Evolutionary conservation across 2,888 invertebrate genomes (phyloP), one percentile per base, ranked within the genome.

Genomic region (Aphelenchoides bicaudatus): DNA sequence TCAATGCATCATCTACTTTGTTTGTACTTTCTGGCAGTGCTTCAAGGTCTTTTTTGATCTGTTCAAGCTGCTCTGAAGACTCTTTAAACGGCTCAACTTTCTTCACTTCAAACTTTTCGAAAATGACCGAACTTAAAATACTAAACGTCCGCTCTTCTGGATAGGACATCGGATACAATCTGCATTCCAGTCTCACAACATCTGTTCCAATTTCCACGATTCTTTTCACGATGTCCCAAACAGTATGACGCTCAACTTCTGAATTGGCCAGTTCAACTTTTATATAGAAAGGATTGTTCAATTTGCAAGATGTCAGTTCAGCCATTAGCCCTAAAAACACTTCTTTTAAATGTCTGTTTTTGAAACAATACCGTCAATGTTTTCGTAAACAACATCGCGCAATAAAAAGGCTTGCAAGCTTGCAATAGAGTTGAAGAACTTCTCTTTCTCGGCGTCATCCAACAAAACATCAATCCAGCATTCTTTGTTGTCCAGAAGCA

Each of bases 371-470:
- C 13, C 16, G 4, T 67, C 61, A 34, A 55, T 25, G 34, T 65
- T 65, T 10, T 39, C 50, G 16, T 48, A 25, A 23, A 70, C 38
- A 19, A 65, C 55, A 16, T 57, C 37, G 5, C 39, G 39, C 21
- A 65, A 38, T 16, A 65, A 30, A 19, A 37, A 25, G 25, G 60
- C 50, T 39, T 65, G 66, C 2, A 65, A 43, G 2, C 68, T 48
- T 1, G 66, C 64, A 34, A 70, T 70, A 13, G 63, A 59, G 43
- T 69, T 38, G 49, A 65, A 65, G 30, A 65, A 65, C 29, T 56
- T 43, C n/a, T 31, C 43, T 13, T 47, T 39, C 37, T 53, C 30
- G 10, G 10, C 38, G 27, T 48, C 31, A 27, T 70, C 69, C 21
- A 39, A 25, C 8, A 65, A 43, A 28, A 37, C 43, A 6, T 66